These are phyloP conservation scores for Vanessa cardui DNA, from an alignment of 2,888 invertebrate species.

Conservation along the genomic window DNA sequence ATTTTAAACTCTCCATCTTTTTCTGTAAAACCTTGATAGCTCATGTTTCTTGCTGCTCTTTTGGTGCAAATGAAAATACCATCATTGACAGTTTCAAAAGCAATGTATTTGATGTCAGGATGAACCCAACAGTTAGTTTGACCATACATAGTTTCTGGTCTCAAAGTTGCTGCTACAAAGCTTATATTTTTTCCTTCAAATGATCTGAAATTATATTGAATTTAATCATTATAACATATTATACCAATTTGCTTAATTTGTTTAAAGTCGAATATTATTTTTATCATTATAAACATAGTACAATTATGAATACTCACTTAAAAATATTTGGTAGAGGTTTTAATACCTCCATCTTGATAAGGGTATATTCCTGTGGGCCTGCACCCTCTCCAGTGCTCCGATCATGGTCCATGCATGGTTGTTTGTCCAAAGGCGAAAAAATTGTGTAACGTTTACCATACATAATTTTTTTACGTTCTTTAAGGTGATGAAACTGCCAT, in stretches of 20 bases:
- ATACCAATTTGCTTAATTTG: neutral
- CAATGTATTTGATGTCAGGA: conserved; percentile 97
- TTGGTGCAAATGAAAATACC: conserved; percentile 94
- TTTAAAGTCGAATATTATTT: neutral
- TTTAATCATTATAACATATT: neutral
- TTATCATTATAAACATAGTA: no score
- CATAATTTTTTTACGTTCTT: conserved; percentile 93
- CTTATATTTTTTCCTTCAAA: conserved; percentile 84
- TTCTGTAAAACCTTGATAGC: conserved; percentile 94
- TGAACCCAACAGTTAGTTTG: conserved; percentile 99
- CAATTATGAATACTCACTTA: conserved; percentile 71
- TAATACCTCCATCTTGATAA: conserved; percentile 95
- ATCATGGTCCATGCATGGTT: conserved; percentile 99
- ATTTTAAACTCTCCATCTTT: conserved; percentile 90
- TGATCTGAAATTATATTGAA: conserved; percentile 70
- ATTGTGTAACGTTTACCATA: conserved; percentile 99
- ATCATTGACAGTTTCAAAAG: conserved; percentile 86
- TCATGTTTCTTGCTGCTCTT: conserved; percentile 97
- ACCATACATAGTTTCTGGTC: conserved; percentile 99
- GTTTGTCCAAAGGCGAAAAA: conserved; percentile 97
- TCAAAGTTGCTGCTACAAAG: conserved; percentile 97
- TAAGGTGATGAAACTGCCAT: conserved; percentile 97
- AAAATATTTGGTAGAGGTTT: conserved; percentile 88
- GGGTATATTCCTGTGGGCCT: conserved; percentile 98
- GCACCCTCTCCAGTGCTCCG: conserved; percentile 98